A percentile compares a stretch with the other conserved stretches of the same genome.
phyloP scores from a whole-genome alignment of 2,113 vertebrate species.

The Mustelus asterias region DNA sequence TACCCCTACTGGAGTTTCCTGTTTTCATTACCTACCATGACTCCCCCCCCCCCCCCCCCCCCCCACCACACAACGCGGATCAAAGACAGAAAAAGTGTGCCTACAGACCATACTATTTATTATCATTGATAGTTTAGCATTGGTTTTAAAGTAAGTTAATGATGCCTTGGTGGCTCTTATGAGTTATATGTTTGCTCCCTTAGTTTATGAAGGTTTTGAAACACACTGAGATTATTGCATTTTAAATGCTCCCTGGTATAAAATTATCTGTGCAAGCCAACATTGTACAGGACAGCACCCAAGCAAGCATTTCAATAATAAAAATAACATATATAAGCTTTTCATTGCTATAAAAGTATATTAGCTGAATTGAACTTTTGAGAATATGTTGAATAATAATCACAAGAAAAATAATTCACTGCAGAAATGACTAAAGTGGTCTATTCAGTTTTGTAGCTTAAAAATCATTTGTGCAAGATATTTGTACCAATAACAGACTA shows the following conservation, averaged over 20 bases:
- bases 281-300: neutral
- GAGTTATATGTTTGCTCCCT: too few species aligned
- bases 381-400: conserved; percentile 4
- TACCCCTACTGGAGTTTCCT: neutral
- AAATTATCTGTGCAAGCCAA: neutral
- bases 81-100: neutral
- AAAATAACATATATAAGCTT: neutral
- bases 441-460: neutral
- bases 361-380: conserved; percentile 3
- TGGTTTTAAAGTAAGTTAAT: neutral
- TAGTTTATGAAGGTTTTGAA: neutral
- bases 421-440: neutral
- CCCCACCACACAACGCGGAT: too few species aligned
- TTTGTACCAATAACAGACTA: neutral
- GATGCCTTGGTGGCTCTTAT: too few species aligned
- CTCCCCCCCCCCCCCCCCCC: too few species aligned
- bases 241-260: neutral
- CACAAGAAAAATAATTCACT: neutral
- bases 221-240: neutral
- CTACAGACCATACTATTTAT: neutral
- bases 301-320: neutral
- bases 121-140: neutral
- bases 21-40: neutral
- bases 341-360: neutral
- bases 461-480: neutral